Evolutionary conservation across 30 jellyfish, hydroid and myxozoan genomes (phyloP).

Genomic region (Pseudorhiza aurosa): DNA sequence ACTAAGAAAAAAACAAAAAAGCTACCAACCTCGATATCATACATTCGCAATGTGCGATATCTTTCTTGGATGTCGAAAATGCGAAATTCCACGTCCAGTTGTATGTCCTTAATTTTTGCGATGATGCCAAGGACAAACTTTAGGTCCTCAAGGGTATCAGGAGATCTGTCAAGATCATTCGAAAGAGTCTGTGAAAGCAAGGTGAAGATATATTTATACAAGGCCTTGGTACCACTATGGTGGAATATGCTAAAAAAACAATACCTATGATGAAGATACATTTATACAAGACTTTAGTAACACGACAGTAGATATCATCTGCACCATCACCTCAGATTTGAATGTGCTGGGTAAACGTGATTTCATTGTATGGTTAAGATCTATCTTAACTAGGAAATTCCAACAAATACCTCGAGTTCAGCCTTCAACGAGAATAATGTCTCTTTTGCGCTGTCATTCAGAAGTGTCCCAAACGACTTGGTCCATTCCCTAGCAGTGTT

Average conservation of each 20-base stretch:
- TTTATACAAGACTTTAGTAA: background rate
- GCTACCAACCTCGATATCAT: slow-evolving; percentile 81
- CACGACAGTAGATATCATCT: background rate
- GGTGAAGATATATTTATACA: too few species aligned
- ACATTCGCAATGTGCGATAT: slow-evolving; percentile 87
- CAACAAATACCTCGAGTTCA: slow-evolving; percentile 67
- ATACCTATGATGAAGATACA: too few species aligned
- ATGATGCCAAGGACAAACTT: slow-evolving; percentile 90
- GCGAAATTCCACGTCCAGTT: slow-evolving; percentile 79
- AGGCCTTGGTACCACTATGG: too few species aligned
- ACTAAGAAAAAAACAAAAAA: too few species aligned
- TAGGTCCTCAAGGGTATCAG: slow-evolving; percentile 92
- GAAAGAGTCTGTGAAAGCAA: slow-evolving; percentile 53
- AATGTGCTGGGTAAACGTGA: background rate
- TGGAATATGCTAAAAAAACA: too few species aligned
- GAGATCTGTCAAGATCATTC: slow-evolving; percentile 79
- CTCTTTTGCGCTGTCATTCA: slow-evolving; percentile 85
- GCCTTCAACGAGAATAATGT: slow-evolving; percentile 56
- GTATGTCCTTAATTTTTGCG: slow-evolving; percentile 79
- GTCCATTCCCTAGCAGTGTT: slow-evolving; percentile 86
- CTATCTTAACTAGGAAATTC: background rate
- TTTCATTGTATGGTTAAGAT: background rate
- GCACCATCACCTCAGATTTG: too few species aligned
- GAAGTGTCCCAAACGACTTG: slow-evolving; percentile 75
- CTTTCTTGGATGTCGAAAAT: slow-evolving; percentile 85